phyloP scores from a whole-genome alignment of 2,888 invertebrate genomes.

The Synergus umbraculus region DNA sequence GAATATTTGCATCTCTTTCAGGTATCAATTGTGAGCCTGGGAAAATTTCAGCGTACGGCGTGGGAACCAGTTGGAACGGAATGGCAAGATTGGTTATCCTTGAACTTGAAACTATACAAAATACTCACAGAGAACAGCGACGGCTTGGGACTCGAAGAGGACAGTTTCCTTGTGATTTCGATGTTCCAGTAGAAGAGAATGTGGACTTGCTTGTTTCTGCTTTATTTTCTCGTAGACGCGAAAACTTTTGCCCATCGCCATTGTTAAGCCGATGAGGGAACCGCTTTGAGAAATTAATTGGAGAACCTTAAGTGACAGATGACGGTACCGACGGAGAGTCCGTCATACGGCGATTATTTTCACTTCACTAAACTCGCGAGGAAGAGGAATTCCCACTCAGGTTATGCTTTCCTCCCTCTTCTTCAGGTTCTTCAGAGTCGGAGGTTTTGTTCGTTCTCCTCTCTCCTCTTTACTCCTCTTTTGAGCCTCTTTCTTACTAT shows the following conservation, averaged over 20 bases:
- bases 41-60: conserved; percentile 10
- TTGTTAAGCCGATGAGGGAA: conserved; percentile 72
- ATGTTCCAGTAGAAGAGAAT: conserved; percentile 93
- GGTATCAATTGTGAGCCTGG: conserved; percentile 15
- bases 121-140: conserved; percentile 88
- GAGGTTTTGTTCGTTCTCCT: background rate
- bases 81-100: conserved; percentile 12
- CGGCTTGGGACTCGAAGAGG: conserved; percentile 94
- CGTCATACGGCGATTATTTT: conserved; percentile 24
- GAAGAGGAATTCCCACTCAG: conserved; percentile 4
- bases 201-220: conserved; percentile 90
- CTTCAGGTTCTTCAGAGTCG: background rate
- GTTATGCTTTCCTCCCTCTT: conserved; percentile 17
- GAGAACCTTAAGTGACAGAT: conserved; percentile 47
- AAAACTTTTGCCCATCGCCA: conserved; percentile 97
- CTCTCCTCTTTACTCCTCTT: background rate
- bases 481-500: background rate
- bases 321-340: conserved; percentile 10
- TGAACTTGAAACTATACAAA: background rate
- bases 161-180: conserved; percentile 91
- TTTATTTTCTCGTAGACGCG: conserved; percentile 93
- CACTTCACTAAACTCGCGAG: conserved; percentile 21
- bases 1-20: conserved; percentile 15
- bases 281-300: conserved; percentile 20
- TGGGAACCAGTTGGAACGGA: conserved; percentile 10